A percentile compares a stretch with the other conserved stretches of the same genome.
phyloP scores from a whole-genome alignment of 2,888 invertebrate species.

The Nebria brevicollis region DNA sequence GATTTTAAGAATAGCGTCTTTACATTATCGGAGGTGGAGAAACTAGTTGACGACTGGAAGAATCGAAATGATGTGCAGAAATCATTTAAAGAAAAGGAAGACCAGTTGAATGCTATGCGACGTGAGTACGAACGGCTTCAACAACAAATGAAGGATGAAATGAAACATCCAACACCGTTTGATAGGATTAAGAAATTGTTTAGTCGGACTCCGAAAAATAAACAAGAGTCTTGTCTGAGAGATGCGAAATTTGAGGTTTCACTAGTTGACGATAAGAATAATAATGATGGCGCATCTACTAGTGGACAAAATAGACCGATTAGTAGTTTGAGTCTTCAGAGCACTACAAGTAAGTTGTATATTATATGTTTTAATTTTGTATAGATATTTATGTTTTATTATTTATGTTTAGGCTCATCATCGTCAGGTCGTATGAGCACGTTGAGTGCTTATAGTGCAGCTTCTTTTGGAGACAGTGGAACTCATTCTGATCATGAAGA shows the following conservation, averaged over 20 bases:
- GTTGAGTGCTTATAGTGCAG: slow-evolving; percentile 76
- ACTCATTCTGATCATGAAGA: slow-evolving; percentile 88
- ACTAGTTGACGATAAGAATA: slow-evolving; percentile 29
- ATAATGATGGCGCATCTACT: slow-evolving; percentile 14
- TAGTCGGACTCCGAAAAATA: slow-evolving; percentile 70
- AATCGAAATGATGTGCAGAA: slow-evolving; percentile 88
- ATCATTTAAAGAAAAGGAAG: slow-evolving; percentile 85
- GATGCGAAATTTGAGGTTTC: slow-evolving; percentile 50
- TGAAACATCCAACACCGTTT: slow-evolving; percentile 83
- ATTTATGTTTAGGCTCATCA: slow-evolving; percentile 68
- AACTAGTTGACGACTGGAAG: slow-evolving; percentile 86
- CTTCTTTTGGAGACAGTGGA: slow-evolving; percentile 85
- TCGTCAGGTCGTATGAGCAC: slow-evolving; percentile 86
- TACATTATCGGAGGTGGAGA: slow-evolving; percentile 85
- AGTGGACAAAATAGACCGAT: slow-evolving; percentile 65
- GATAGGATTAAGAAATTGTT: slow-evolving; percentile 82
- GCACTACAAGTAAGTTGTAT: slow-evolving; percentile 70
- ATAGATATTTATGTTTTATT: slow-evolving; percentile 56
- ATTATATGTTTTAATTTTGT: neutral
- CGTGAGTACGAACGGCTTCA: slow-evolving; percentile 86
- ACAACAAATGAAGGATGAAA: slow-evolving; percentile 76
- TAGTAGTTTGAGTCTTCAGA: slow-evolving; percentile 75
- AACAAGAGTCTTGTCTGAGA: slow-evolving; percentile 53
- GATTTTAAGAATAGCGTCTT: slow-evolving; percentile 91
- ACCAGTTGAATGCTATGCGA: slow-evolving; percentile 82